Evolutionary conservation across 2,797 vertebrate genomes (phyloP).

Genomic region (Lophius americanus): DNA sequence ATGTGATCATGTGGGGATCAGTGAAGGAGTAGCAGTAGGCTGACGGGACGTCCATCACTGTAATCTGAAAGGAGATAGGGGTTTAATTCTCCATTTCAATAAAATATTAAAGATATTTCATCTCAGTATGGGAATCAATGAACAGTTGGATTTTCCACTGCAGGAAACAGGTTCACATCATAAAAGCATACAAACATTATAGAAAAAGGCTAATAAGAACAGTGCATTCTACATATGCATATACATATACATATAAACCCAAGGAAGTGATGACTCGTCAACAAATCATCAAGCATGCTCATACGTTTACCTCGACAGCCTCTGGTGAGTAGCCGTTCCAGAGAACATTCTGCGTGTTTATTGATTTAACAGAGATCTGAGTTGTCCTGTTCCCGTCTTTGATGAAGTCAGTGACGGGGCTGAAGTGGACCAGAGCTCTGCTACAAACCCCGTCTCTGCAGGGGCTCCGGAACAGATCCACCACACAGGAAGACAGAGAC

Average conservation of each 20-base stretch:
- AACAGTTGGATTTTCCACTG: too few species aligned
- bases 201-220: not conserved
- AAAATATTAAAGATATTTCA: not conserved
- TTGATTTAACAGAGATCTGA: constrained; percentile 79
- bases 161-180: not conserved
- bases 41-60: constrained; percentile 82
- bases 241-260: not conserved
- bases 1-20: constrained; percentile 90
- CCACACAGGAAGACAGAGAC: constrained; percentile 87
- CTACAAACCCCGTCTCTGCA: constrained; percentile 83
- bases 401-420: constrained; percentile 84
- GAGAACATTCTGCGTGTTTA: constrained; percentile 82
- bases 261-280: not conserved
- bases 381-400: constrained; percentile 84
- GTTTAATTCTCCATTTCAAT: not conserved
- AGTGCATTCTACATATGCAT: not conserved
- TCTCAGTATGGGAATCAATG: too few species aligned
- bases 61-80: constrained; percentile 79
- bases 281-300: not conserved
- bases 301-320: constrained; percentile 78
- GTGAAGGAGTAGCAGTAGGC: constrained; percentile 90
- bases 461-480: constrained; percentile 77
- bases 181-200: not conserved
- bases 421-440: constrained; percentile 79
- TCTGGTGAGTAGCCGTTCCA: constrained; percentile 89